Conservation (phyloP, 2,888 invertebrate genomes). For the Cephus pygmeus region DNA sequence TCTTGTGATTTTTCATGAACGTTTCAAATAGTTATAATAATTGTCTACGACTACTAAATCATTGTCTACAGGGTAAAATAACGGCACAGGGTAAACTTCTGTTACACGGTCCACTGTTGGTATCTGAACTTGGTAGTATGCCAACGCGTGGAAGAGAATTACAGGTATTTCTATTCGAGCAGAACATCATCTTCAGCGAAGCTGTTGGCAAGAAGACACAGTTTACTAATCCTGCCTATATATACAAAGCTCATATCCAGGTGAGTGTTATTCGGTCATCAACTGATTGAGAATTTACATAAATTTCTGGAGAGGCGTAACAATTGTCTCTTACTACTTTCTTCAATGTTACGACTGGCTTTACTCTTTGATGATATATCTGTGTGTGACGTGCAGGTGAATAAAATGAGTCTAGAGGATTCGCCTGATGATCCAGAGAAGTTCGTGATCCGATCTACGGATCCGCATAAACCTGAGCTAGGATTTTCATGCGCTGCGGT, state of each 20-base stretch:
- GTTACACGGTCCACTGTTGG: slow-evolving; percentile 83
- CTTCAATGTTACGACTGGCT: too few species aligned
- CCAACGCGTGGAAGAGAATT: slow-evolving; percentile 81
- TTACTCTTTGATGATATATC: background rate
- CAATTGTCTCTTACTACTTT: background rate
- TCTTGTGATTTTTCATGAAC: slow-evolving; percentile 12
- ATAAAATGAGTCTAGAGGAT: slow-evolving; percentile 90
- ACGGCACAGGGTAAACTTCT: slow-evolving; percentile 96
- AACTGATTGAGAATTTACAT: background rate
- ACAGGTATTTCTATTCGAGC: slow-evolving; percentile 97
- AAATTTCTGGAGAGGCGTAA: background rate
- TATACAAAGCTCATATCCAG: slow-evolving; percentile 96
- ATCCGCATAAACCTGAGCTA: slow-evolving; percentile 80
- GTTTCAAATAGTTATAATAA: background rate
- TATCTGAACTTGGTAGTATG: slow-evolving; percentile 71
- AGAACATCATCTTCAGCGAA: slow-evolving; percentile 96
- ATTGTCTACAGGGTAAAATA: slow-evolving; percentile 85
- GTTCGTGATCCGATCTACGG: slow-evolving; percentile 85
- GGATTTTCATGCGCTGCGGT: slow-evolving; percentile 84
- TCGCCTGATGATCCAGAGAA: slow-evolving; percentile 75
- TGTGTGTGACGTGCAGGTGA: slow-evolving; percentile 75
- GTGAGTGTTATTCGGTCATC: slow-evolving; percentile 67
- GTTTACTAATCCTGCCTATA: slow-evolving; percentile 92
- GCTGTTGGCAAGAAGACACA: slow-evolving; percentile 92
- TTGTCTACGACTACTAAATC: background rate